These are phyloP conservation scores for Patella depressa DNA, from an alignment of 2,888 invertebrate species.

Conservation along the genomic window DNA sequence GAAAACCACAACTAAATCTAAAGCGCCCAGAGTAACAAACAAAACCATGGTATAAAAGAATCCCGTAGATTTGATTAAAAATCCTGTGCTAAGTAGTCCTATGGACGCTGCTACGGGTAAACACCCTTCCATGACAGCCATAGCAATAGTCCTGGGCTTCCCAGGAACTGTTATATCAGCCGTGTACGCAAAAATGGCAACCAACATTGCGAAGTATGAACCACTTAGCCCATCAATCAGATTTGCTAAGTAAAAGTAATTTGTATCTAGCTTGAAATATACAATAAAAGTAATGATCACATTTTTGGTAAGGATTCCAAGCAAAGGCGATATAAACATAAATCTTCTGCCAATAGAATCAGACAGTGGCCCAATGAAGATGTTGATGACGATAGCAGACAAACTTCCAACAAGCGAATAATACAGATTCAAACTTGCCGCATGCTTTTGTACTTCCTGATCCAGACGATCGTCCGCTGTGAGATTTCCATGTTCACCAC, in stretches of 20 bases:
- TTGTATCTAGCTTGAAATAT: conserved; percentile 16
- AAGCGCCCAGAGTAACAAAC: conserved; percentile 20
- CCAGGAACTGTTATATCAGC: conserved; percentile 41
- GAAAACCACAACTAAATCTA: conserved; percentile 28
- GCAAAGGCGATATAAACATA: not conserved
- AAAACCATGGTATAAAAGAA: conserved; percentile 32
- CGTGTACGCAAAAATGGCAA: conserved; percentile 33
- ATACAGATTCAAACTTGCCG: not conserved
- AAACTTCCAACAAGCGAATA: not conserved
- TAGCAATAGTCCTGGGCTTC: conserved; percentile 35
- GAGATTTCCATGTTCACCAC: too few relatives aligned
- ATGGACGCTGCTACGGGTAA: conserved; percentile 33
- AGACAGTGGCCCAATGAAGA: not conserved
- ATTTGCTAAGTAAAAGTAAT: conserved; percentile 32
- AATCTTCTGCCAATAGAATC: conserved; percentile 9
- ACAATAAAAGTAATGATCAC: not conserved
- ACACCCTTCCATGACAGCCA: conserved; percentile 35
- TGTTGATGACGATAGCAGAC: not conserved
- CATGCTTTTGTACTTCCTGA: not conserved
- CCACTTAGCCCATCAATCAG: conserved; percentile 42
- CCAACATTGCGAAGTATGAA: conserved; percentile 31
- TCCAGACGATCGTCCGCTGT: too few relatives aligned
- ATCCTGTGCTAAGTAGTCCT: conserved; percentile 36
- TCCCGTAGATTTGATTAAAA: conserved; percentile 32
- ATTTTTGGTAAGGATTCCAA: not conserved